A percentile compares a stretch with the other conserved stretches of the same genome.
phyloP scores from a whole-genome alignment of 2,113 vertebrate species.

The Hydrochoerus hydrochaeris region DNA sequence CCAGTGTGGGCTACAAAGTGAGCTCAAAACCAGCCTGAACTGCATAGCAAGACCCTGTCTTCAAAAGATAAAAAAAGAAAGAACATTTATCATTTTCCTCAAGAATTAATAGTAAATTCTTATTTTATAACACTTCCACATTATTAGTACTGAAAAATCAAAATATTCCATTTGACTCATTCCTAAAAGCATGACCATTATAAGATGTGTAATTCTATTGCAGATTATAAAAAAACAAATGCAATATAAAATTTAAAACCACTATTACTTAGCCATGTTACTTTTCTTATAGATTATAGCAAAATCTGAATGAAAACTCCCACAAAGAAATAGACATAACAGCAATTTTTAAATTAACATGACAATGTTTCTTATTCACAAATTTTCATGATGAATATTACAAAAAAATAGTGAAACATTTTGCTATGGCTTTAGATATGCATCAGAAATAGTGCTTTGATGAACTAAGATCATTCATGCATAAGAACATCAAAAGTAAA shows the following conservation, averaged over 20 bases:
- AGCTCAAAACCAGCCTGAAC: no score
- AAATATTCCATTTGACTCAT: not conserved
- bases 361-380: not conserved
- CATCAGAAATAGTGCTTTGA: not conserved
- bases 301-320: not conserved
- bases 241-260: not conserved
- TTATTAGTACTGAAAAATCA: not conserved
- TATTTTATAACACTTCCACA: not conserved
- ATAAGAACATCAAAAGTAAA: constrained; percentile 51
- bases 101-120: not conserved
- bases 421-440: not conserved
- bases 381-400: not conserved
- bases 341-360: not conserved
- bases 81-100: not conserved
- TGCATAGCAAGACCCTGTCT: no score
- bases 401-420: not conserved
- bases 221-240: not conserved
- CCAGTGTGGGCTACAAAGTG: no score
- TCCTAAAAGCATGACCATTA: not conserved
- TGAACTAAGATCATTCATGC: not conserved
- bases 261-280: not conserved
- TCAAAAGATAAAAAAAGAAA: no score
- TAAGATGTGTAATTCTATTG: not conserved
- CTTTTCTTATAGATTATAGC: not conserved
- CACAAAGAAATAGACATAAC: not conserved